Base-by-base conservation (phyloP, 2,113 vertebrate species). In the Corythaeola cristata region DNA sequence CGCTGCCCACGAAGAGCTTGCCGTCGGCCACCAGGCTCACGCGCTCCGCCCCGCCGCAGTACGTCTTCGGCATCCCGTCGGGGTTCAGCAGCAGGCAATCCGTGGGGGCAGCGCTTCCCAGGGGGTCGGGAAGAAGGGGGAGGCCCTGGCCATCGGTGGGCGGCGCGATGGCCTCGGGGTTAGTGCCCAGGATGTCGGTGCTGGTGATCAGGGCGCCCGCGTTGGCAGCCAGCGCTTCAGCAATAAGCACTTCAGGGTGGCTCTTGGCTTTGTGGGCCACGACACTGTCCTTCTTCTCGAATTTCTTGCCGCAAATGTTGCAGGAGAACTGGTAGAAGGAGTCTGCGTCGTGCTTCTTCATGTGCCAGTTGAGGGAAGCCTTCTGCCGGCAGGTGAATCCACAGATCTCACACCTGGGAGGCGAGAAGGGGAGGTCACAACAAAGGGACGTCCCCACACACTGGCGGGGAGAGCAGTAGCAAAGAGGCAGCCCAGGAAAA, bases 301-400 rank as follows among this genome's bases (percentile, higher is more conserved):
- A 99, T 89, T 99, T 99, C 98, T 99, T 99, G 95, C 99, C 99
- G 15, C 99, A 99, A 95, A 99, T 99, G 95, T 99, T 99, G 98
- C 99, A 99, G 97, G 99, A 99, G 94, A 99, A 99, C 97, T 99
- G 99, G 97, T 99, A 99, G 89, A 99, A 99, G 96, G 99, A 99
- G 86, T 99, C 99, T 4, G 99, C 99, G 3, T 99, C 99, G 0
- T 99, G 99, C 85, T 99, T 99, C 98, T 99, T 99, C 99, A 99
- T 99, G 98, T 99, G 99, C 99, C 99, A 99, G 97, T 99, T 99
- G 69, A 99, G 98, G 58, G 99, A 99, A 9, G 99, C 99, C 97
- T 99, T 99, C 97, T 99, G 99, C 73, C 99, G 98, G 96, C 99
- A 99, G 23, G 99, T 99, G 96, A 99, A 99, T 44, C 99, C 99